Percentiles rank a stretch among this genome's conserved stretches.
Evolutionary conservation across 2,113 vertebrate genomes (phyloP).

Genomic region (Leiothrix lutea): DNA sequence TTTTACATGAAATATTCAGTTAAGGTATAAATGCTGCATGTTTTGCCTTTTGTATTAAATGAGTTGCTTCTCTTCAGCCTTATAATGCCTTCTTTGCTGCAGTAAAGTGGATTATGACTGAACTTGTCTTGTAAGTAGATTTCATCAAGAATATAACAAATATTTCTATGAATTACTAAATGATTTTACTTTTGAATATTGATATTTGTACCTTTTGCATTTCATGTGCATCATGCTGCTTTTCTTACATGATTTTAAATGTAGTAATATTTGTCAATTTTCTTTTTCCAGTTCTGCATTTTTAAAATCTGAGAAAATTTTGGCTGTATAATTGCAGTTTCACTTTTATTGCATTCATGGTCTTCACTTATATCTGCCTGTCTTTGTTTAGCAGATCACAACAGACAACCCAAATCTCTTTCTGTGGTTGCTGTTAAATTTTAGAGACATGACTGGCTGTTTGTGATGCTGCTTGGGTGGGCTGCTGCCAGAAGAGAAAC

Average conservation of each 20-base stretch:
- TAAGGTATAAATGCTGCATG: conserved; percentile 21
- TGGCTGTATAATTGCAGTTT: not conserved
- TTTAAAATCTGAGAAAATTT: not conserved
- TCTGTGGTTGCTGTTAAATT: conserved; percentile 66
- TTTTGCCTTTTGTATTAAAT: conserved; percentile 59
- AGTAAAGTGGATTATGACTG: conserved; percentile 93
- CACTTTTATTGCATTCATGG: not conserved
- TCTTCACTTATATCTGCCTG: not conserved
- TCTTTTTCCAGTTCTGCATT: not conserved
- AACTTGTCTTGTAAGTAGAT: conserved; percentile 94
- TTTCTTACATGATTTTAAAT: not conserved
- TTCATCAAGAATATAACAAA: not conserved
- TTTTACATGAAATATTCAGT: conserved; percentile 48
- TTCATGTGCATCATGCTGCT: not conserved
- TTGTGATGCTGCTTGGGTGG: conserved; percentile 70
- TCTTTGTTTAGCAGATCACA: conserved; percentile 39
- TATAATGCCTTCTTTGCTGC: conserved; percentile 91
- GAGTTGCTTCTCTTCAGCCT: conserved; percentile 82
- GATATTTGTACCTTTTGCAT: not conserved
- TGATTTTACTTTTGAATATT: not conserved
- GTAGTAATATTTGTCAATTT: not conserved
- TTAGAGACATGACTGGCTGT: conserved; percentile 47
- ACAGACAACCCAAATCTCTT: conserved; percentile 52
- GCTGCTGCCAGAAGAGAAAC: conserved; percentile 40
- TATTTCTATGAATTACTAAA: not conserved